Conservation (phyloP, 92 coral and sea anemone genomes). For the Hydrozoanthus gracilis region DNA sequence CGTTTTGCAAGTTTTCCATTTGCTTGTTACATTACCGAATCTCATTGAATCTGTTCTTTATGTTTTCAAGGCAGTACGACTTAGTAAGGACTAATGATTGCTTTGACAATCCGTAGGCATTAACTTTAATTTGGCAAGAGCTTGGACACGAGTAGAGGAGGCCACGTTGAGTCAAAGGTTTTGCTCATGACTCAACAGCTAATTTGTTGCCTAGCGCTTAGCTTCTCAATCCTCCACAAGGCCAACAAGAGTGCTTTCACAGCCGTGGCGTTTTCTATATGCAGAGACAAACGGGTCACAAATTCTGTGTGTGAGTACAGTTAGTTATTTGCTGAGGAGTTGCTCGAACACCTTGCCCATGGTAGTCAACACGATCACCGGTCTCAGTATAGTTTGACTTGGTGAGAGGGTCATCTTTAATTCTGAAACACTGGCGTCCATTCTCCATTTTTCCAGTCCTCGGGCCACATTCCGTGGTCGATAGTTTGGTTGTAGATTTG, state of each 20-base stretch:
- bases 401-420: conserved; percentile 50
- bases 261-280: conserved; percentile 45
- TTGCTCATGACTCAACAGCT: conserved; percentile 45
- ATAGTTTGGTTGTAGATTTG: conserved; percentile 48
- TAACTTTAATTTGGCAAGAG: too few relatives aligned
- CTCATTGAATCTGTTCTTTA: conserved; percentile 55
- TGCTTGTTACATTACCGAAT: conserved; percentile 34
- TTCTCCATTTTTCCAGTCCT: conserved; percentile 60
- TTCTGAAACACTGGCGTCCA: conserved; percentile 55
- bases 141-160: conserved; percentile 46
- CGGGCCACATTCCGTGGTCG: conserved; percentile 46
- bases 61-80: conserved; percentile 45
- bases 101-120: conserved; percentile 43
- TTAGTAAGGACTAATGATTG: conserved; percentile 39
- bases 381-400: conserved; percentile 59
- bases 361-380: conserved; percentile 52
- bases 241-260: conserved; percentile 55
- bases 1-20: conserved; percentile 37
- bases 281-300: conserved; percentile 54
- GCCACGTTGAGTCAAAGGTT: conserved; percentile 49
- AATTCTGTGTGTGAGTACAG: conserved; percentile 42
- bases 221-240: conserved; percentile 58
- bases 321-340: conserved; percentile 58
- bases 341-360: conserved; percentile 57
- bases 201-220: conserved; percentile 45